Base-by-base conservation (phyloP, 2,888 invertebrate species). In the Conops quadrifasciatus region DNA sequence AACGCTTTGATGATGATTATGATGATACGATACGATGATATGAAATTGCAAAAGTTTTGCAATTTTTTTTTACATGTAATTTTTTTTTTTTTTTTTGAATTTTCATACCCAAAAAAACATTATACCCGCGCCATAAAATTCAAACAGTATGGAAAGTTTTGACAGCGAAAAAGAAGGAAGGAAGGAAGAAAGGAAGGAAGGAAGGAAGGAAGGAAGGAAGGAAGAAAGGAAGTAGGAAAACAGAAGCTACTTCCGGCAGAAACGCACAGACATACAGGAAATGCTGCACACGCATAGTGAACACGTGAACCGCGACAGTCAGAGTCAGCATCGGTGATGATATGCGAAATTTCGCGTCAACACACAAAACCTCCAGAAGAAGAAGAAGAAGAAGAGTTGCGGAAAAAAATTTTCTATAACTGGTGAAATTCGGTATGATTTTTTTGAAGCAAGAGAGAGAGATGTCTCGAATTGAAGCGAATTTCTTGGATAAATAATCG, bases 11-110 rank as follows among this genome's bases (percentile, higher is more conserved):
- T 82, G 79, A 81, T 58, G 58, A 58, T 58, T 15, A 11, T 19
- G 45, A n/a, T n/a, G 36, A 36, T 36, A 36, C 36, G 36, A 36
- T 80, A 78, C 79, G 81, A 81, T 82, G 81, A 82, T 80, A 78
- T 77, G 77, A 77, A 80, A 81, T 80, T 79, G 79, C 78, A 69
- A 81, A 82, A 82, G 73, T 80, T 82, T 80, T 70, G 26, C 15
- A 59, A 64, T 58, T 72, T 72, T 67, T 66, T 72, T 71, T 75
- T 76, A 68, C 49, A 47, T 1, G 11, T 7, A 36, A 36, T 43
- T 26, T 51, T 11, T 47, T 45, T 1, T 21, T 30, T 28, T 49
- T 26, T 30, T 45, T 24, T 13, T 58, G 24, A 36, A 49, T 19
- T 58, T 28, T 26, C 24, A n/a, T n/a, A n/a, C n/a, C n/a, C n/a